Conservation (phyloP, 1,140 invertebrate species). For the Drosophila neocordata region DNA sequence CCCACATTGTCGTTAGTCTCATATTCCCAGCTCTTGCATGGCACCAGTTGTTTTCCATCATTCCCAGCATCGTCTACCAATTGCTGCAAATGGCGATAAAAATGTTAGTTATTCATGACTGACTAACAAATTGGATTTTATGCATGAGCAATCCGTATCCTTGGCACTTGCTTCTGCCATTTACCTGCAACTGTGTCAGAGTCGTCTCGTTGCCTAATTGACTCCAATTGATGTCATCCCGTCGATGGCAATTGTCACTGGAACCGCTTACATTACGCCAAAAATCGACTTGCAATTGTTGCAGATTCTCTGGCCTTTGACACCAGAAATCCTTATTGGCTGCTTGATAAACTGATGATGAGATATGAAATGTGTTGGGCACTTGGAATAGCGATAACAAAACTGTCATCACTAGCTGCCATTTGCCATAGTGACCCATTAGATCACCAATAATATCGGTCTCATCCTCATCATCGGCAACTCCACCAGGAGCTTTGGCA, state of each 20-base stretch:
- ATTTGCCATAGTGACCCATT: conserved; percentile 89
- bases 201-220: conserved; percentile 47
- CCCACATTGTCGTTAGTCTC: conserved; percentile 85
- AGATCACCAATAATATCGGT: conserved; percentile 87
- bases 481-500: conserved; percentile 6
- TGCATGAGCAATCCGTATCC: conserved; percentile 4
- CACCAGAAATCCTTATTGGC: conserved; percentile 87
- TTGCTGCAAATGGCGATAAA: conserved; percentile 37
- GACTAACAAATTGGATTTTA: conserved; percentile 21
- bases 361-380: conserved; percentile 90
- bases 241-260: conserved; percentile 83
- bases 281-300: conserved; percentile 82
- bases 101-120: conserved; percentile 24
- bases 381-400: conserved; percentile 89
- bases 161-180: neutral
- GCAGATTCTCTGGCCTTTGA: conserved; percentile 84
- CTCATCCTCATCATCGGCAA: conserved; percentile 83
- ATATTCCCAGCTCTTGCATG: conserved; percentile 88
- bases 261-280: conserved; percentile 87
- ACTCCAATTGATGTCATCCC: conserved; percentile 70
- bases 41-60: conserved; percentile 49
- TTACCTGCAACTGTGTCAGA: conserved; percentile 49
- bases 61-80: conserved; percentile 25
- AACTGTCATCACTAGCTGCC: conserved; percentile 89
- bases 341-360: conserved; percentile 87